Base-by-base conservation (phyloP, 2,888 invertebrate species). In the Microctonus aethiopoides region DNA sequence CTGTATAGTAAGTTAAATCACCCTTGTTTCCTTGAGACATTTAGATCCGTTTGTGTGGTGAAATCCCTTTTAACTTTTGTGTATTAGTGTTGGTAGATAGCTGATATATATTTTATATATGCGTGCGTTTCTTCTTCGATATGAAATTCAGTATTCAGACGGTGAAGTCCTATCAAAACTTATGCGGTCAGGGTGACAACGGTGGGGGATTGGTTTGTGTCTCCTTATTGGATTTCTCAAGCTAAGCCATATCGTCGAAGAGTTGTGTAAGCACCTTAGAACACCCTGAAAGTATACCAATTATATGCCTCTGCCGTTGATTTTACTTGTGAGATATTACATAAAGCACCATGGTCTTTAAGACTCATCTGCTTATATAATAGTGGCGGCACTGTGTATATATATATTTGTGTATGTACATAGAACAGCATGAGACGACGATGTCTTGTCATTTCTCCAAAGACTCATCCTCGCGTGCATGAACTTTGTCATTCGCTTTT, bases 131-230 rank as follows among this genome's bases (percentile, higher is more conserved):
- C 52, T 52, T 36, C 60, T 39, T 32, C 57, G 26, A 62, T 52
- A 68, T 41, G 73, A 73, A 72, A 80, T 77, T 83, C 80, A 77
- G 81, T 83, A 85, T 84, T 85, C 84, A 80, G 74, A 73, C 70
- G 70, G 72, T 77, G 75, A 66, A 76, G 76, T 75, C 74, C 79
- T 78, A 81, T 82, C 80, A 81, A 83, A 84, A 84, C 77, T 84
- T 80, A 78, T 75, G 79, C 79, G 76, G 74, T 77, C 77, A 73
- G 76, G 73, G 65, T 46, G 46, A 2, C n/a, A n/a, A n/a, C n/a
- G 73, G 67, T 24, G 72, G 67, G 52, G 52, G n/a, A n/a, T n/a
- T 57, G 34, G 39, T 59, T 63, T n/a, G 56, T 41, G 65, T 36
- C 74, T 73, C 74, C 80, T 82, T 83, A 81, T 84, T 83, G 80